Evolutionary conservation across 2,113 vertebrate species (phyloP).

Genomic region (Merops nubicus): DNA sequence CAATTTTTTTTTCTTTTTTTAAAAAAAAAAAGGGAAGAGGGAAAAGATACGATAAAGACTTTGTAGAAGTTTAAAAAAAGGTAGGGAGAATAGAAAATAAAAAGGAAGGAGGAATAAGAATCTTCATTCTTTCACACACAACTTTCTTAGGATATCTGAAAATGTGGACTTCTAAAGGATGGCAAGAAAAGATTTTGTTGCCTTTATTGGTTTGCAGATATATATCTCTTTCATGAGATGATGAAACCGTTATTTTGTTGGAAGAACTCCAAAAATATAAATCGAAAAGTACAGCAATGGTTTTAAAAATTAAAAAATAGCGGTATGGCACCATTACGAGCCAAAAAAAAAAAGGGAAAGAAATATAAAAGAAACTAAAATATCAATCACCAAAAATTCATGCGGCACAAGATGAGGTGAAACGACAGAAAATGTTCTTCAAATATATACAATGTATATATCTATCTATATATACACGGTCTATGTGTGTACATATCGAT

Average conservation of each 20-base stretch:
- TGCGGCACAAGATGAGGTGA: conserved; percentile 97
- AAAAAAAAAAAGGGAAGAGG: neutral
- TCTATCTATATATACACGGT: conserved; percentile 73
- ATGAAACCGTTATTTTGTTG: conserved; percentile 67
- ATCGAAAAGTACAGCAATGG: conserved; percentile 71
- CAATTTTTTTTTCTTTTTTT: too few relatives aligned
- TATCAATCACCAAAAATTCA: conserved; percentile 97
- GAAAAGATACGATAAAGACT: conserved; percentile 12
- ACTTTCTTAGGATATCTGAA: conserved; percentile 86
- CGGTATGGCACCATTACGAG: conserved; percentile 74
- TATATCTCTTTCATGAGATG: conserved; percentile 66
- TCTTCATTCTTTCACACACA: conserved; percentile 93
- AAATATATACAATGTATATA: conserved; percentile 78
- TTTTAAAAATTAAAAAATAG: conserved; percentile 77
- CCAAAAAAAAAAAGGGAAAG: conserved; percentile 40
- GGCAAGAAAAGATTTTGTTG: conserved; percentile 99
- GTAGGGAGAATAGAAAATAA: neutral
- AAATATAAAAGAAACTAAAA: conserved; percentile 76
- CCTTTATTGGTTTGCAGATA: conserved; percentile 86
- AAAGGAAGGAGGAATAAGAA: neutral
- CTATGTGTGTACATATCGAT: conserved; percentile 68
- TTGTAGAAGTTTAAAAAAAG: conserved; percentile 18
- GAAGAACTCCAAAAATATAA: conserved; percentile 62
- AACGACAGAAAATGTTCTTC: conserved; percentile 85
- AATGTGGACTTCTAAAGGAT: conserved; percentile 77